phyloP scores from a whole-genome alignment of 2,113 vertebrate genomes.

The Cricetomys ansorgei region DNA sequence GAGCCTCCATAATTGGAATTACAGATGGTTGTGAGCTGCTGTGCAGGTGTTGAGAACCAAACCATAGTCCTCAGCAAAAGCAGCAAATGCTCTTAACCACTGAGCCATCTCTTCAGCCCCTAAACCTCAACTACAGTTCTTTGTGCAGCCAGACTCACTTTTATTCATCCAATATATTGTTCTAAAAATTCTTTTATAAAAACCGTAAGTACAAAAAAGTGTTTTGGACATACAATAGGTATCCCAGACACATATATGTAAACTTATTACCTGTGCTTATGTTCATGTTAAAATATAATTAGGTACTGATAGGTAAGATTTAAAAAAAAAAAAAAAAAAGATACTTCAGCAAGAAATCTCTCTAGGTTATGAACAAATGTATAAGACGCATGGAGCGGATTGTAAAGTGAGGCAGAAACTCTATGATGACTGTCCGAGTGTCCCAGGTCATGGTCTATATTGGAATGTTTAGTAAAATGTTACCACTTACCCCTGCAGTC shows the following conservation, averaged over 20 bases:
- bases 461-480: neutral
- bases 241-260: neutral
- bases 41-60: neutral
- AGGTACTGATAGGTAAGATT: no score
- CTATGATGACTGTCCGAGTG: neutral
- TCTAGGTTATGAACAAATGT: neutral
- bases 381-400: neutral
- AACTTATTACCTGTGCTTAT: neutral
- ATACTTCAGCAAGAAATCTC: neutral
- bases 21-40: neutral
- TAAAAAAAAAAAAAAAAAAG: no score
- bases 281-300: conserved; percentile 44
- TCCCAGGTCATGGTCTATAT: neutral
- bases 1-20: neutral
- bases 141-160: neutral
- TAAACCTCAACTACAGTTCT: neutral
- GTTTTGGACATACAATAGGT: neutral
- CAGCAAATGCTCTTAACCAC: neutral
- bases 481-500: neutral
- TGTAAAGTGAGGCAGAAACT: conserved; percentile 29
- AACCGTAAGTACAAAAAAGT: neutral
- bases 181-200: conserved; percentile 36
- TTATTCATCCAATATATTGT: neutral
- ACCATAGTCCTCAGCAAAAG: neutral
- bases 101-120: neutral